Evolutionary conservation across 2,113 vertebrate genomes (phyloP).

Genomic region (Daphoenositta chrysoptera): DNA sequence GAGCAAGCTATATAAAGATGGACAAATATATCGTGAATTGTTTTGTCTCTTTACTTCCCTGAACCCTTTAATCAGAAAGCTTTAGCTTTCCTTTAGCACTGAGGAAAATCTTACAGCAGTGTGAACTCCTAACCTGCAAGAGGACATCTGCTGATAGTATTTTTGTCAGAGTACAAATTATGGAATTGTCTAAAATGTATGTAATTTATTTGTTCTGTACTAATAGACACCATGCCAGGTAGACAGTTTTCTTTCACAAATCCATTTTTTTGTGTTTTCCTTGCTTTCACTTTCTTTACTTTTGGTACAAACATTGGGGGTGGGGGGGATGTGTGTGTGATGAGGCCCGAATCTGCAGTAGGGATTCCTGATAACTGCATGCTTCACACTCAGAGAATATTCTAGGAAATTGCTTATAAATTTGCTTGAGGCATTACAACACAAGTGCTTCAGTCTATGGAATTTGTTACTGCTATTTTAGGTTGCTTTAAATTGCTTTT

Average conservation of each 20-base stretch:
- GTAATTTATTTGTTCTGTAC: slow-evolving; percentile 18
- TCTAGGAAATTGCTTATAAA: slow-evolving; percentile 62
- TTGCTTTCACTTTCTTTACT: slow-evolving; percentile 40
- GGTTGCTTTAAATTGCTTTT: slow-evolving; percentile 44
- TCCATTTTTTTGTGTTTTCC: slow-evolving; percentile 30
- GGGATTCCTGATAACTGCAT: slow-evolving; percentile 23
- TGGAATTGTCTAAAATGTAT: not conserved
- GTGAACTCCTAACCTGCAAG: slow-evolving; percentile 37
- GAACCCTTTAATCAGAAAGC: slow-evolving; percentile 30
- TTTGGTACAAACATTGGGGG: slow-evolving; percentile 32
- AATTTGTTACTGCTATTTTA: slow-evolving; percentile 56
- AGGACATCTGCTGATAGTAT: not conserved
- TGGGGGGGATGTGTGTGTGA: not conserved
- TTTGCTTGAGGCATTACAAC: slow-evolving; percentile 33
- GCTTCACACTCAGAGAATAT: slow-evolving; percentile 42
- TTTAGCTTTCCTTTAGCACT: slow-evolving; percentile 15
- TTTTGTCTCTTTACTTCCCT: not conserved
- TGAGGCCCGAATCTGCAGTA: slow-evolving; percentile 2
- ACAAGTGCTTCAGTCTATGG: slow-evolving; percentile 13
- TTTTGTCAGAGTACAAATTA: not conserved
- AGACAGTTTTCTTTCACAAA: slow-evolving; percentile 18
- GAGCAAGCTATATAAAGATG: not conserved
- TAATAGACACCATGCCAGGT: not conserved
- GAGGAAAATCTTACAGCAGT: slow-evolving; percentile 17
- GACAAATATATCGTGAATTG: not conserved